Base-by-base conservation (phyloP, 2,113 vertebrate species). In the Andinoacara biseriatus region DNA sequence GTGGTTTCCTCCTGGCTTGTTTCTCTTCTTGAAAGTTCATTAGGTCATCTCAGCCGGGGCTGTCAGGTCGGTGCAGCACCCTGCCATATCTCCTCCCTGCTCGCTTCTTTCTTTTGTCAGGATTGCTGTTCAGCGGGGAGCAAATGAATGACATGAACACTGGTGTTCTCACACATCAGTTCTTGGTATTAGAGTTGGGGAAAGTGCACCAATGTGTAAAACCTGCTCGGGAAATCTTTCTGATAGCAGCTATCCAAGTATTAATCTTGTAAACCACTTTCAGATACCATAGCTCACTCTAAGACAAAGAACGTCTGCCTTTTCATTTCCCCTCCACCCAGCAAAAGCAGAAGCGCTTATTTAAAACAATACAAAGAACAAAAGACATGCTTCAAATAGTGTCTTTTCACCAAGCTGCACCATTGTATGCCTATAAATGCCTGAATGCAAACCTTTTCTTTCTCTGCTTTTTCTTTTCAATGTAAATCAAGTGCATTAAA, bases 1-100 rank as follows among this genome's bases (percentile, higher is more conserved):
- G 46, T 81, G 24, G 43, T 82, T 65, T 61, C n/a, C 24, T 46
- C 10, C 26, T 49, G 78, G 29, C 84, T 65, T 84, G 60, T 76
- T 85, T 74, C 15, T 61, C 40, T 72, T n/a, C 31, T 43, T 40
- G 20, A 80, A 83, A 76, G 74, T 79, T 83, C 59, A 82, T 75
- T 54, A 83, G 33, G 35, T 67, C 4, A 3, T 56, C 20, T 65
- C n/a, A 35, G 38, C 8, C 26, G 18, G n/a, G 18, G 52, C 40
- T 81, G 63, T 85, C 81, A 81, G 84, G 75, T 78, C 63, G 65
- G 33, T 33, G 62, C 13, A 58, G 58, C 15, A 43, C 38, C 40
- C 18, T 43, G 69, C 17, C 54, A 75, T 65, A 56, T 38, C 33
- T 33, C 10, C 57, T 17, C 13, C 59, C 38, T 22, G 0, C 22